Conservation (phyloP, 2,113 vertebrate species). For the Lophius piscatorius region DNA sequence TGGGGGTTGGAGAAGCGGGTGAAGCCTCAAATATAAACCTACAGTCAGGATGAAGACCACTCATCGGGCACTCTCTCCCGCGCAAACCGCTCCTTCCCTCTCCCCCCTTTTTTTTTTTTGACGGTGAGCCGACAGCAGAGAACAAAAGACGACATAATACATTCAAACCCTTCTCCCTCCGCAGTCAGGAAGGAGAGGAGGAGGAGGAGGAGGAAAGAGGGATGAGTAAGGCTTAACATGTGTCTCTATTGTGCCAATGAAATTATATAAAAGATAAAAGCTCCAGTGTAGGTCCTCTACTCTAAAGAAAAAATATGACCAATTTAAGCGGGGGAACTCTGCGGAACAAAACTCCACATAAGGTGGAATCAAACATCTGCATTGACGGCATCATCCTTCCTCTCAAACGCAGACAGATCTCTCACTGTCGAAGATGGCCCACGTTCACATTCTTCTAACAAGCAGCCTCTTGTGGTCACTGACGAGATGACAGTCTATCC, state of each 20-base stretch:
- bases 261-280: constrained; percentile 22
- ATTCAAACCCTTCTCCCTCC: constrained; percentile 62
- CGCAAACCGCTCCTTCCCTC: constrained; percentile 7
- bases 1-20: constrained; percentile 14
- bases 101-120: constrained; percentile 25
- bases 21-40: constrained; percentile 39
- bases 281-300: background rate
- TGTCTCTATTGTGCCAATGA: constrained; percentile 24
- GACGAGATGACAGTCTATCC: no score
- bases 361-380: no score
- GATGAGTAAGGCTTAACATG: constrained; percentile 45
- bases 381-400: no score
- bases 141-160: constrained; percentile 69
- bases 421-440: no score
- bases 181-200: constrained; percentile 44
- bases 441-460: no score
- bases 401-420: no score
- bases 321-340: no score
- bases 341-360: no score
- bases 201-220: constrained; percentile 50
- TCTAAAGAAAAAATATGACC: no score
- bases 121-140: constrained; percentile 56
- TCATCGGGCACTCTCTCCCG: background rate
- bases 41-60: constrained; percentile 24
- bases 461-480: no score